Conservation (phyloP, 2,797 vertebrate genomes). For the Anabas testudineus region DNA sequence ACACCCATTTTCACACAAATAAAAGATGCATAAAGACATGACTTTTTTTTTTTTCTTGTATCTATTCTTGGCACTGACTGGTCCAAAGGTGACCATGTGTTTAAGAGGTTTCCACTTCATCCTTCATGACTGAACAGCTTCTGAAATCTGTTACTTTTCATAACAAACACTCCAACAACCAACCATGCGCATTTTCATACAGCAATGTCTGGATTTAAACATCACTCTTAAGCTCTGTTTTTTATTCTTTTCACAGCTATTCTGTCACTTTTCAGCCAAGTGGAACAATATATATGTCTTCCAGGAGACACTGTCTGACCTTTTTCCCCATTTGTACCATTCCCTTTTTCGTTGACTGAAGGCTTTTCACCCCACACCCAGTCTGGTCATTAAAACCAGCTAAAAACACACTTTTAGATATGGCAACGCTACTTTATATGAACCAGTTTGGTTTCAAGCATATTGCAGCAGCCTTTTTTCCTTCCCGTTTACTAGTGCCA, state of each 20-base stretch:
- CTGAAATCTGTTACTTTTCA: no score
- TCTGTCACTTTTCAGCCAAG: neutral
- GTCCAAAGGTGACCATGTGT: neutral
- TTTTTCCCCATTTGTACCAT: neutral
- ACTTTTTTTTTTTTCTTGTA: neutral
- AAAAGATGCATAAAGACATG: neutral
- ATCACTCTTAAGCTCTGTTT: constrained; percentile 6
- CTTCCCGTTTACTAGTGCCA: neutral
- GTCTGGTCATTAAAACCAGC: neutral
- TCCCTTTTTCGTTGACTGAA: neutral
- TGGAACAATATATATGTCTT: constrained; percentile 1
- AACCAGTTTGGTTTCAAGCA: neutral
- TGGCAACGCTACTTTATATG: neutral
- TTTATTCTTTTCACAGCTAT: neutral
- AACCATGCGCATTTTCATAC: no score
- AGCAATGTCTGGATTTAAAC: neutral
- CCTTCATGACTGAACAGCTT: neutral
- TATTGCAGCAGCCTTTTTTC: neutral
- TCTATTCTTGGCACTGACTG: neutral
- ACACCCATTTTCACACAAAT: neutral
- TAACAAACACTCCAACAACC: neutral
- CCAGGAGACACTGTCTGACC: constrained; percentile 1
- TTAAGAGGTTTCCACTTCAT: neutral
- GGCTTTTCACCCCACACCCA: neutral
- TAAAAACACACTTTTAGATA: constrained; percentile 14